Conservation (phyloP, 1,140 invertebrate genomes). For the Ruditapes philippinarum region DNA sequence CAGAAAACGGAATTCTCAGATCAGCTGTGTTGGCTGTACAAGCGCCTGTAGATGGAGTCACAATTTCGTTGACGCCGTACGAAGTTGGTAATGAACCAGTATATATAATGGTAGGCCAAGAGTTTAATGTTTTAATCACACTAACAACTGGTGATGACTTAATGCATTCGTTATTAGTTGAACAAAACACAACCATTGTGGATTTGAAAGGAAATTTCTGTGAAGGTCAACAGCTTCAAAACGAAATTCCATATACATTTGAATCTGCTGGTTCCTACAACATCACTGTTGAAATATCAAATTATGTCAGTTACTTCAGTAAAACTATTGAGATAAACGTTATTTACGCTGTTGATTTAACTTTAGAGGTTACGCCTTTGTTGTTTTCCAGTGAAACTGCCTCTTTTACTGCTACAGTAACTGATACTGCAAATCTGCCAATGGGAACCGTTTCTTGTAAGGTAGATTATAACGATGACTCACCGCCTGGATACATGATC, state of each 20-base stretch:
- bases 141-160: not conserved
- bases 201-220: not conserved
- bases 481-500: not conserved
- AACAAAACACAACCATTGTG: not conserved
- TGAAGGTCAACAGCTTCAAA: not conserved
- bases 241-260: not conserved
- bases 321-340: not conserved
- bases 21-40: not conserved
- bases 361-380: not conserved
- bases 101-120: not conserved
- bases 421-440: not conserved
- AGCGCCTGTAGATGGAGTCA: not conserved
- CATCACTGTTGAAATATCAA: not conserved
- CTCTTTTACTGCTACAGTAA: not conserved
- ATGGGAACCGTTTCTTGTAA: not conserved
- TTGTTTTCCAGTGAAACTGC: not conserved
- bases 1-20: not conserved
- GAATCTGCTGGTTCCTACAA: not conserved
- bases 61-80: not conserved
- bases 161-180: not conserved
- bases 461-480: not conserved
- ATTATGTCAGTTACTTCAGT: not conserved
- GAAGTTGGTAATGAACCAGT: not conserved
- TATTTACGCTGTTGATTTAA: not conserved
- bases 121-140: not conserved